Conservation (phyloP, 2,797 vertebrate species). For the Adrianichthys oophorus region DNA sequence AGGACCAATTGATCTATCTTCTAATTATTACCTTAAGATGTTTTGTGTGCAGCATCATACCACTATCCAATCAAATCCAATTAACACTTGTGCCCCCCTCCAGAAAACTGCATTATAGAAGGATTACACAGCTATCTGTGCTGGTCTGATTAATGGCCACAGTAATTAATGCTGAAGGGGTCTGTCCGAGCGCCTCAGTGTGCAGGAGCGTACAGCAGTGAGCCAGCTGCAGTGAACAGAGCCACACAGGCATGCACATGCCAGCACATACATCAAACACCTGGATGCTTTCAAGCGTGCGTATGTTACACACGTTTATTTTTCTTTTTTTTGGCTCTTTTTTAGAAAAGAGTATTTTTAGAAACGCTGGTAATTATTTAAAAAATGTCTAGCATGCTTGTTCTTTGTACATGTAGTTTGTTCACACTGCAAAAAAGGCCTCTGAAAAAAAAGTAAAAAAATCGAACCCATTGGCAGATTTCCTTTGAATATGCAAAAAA, state of each 20-base stretch:
- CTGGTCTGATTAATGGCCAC: constrained; percentile 81
- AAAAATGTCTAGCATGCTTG: neutral
- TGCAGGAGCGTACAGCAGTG: constrained; percentile 61
- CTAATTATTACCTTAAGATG: constrained; percentile 81
- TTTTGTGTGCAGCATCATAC: constrained; percentile 78
- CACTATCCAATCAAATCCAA: constrained; percentile 81
- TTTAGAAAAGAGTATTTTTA: neutral
- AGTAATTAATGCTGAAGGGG: constrained; percentile 84
- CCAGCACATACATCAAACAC: constrained; percentile 43
- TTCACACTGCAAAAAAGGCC: no score
- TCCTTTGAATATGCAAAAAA: neutral
- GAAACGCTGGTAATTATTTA: neutral
- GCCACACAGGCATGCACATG: constrained; percentile 22
- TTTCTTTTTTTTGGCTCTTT: constrained; percentile 18
- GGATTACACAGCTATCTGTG: constrained; percentile 79
- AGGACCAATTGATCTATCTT: constrained; percentile 74
- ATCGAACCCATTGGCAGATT: neutral
- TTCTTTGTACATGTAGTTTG: no score
- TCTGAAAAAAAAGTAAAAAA: neutral
- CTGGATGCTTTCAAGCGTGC: constrained; percentile 47
- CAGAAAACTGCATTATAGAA: constrained; percentile 79
- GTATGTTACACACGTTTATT: constrained; percentile 40
- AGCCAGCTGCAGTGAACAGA: constrained; percentile 65
- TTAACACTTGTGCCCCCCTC: constrained; percentile 73
- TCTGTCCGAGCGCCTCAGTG: constrained; percentile 72